A percentile compares a stretch with the other conserved stretches of the same genome.
Conservation (phyloP, 2,888 invertebrate species). For the Lycocerus yunnanus region DNA sequence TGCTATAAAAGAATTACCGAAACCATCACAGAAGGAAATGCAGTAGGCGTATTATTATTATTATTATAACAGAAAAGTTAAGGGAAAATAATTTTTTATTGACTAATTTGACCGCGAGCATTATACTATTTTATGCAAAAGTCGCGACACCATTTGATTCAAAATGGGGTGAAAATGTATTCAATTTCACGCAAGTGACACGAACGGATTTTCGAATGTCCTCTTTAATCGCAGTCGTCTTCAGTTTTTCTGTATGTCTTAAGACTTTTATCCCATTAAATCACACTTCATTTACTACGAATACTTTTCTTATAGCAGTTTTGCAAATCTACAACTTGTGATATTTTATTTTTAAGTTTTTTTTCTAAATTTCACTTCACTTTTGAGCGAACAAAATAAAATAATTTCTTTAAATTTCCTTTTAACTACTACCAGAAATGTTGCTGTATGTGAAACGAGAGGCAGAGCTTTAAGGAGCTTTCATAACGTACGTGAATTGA, state of each 20-base stretch:
- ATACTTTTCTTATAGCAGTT: background rate
- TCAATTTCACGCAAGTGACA: background rate
- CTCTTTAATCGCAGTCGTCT: background rate
- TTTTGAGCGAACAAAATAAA: background rate
- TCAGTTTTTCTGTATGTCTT: background rate
- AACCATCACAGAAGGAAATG: too few relatives aligned
- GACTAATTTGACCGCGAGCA: background rate
- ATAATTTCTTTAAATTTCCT: background rate
- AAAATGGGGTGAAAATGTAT: background rate
- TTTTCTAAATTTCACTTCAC: background rate
- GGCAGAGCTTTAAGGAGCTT: slow-evolving; percentile 7
- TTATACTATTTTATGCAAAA: background rate
- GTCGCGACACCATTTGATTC: background rate
- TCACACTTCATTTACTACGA: background rate
- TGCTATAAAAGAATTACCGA: background rate
- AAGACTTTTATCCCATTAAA: background rate
- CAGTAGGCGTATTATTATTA: too few relatives aligned
- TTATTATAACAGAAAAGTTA: too few relatives aligned
- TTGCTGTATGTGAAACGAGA: background rate
- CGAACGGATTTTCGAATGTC: background rate
- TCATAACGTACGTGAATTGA: slow-evolving; percentile 13
- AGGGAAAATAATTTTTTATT: background rate
- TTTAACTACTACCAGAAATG: background rate
- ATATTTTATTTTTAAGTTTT: background rate
- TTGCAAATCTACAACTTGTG: background rate